Base-by-base conservation (phyloP, 2,113 vertebrate species). In the Echinops telfairi region DNA sequence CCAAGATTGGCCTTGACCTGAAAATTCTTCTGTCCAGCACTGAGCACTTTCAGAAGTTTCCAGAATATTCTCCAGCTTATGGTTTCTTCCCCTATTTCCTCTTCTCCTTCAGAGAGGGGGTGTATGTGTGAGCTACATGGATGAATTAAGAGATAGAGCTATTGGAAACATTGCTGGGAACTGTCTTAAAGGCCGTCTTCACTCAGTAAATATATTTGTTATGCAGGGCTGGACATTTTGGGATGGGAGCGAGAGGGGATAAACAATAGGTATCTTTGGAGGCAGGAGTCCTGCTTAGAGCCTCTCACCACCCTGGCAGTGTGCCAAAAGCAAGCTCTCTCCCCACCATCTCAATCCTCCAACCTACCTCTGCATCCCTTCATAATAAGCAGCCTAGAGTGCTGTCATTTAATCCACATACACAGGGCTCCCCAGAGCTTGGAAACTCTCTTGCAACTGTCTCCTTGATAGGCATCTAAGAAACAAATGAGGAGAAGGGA, bases 401-500 rank as follows among this genome's bases (percentile, higher is more conserved):
- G 96, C 96, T 96, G 94, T 95, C 97, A 94, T 90, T 97, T 97
- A 95, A 97, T 96, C 58, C 94, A 95, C 86, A 96, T 86, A 96
- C 96, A 95, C 90, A 95, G 92, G 91, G 77, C 95, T 98, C 97
- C 98, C 97, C 94, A 97, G 98, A 98, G 97, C 97, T 97, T 95
- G 96, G 95, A 96, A 97, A 96, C 96, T 95, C 95, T 77, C 97
- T 88, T 89, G 23, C 96, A 98, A 97, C 97, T 97, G 96, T 97
- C 97, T 98, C 86, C 96, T 97, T 98, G 98, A 98, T 98, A 91
- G 98, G 96, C 97, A 96, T 91, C 96, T 94, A 89, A 97, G 97
- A 98, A 98, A 98, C 97, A 98, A 98, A 98, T 96, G 98, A 98
- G 98, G 95, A 98, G 96, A 98, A 96, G 97, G 96, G 97, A 96